Evolutionary conservation across 1,140 invertebrate genomes (phyloP), one percentile per base, ranked within the genome.

Genomic region (Drosophila tsacasi): DNA sequence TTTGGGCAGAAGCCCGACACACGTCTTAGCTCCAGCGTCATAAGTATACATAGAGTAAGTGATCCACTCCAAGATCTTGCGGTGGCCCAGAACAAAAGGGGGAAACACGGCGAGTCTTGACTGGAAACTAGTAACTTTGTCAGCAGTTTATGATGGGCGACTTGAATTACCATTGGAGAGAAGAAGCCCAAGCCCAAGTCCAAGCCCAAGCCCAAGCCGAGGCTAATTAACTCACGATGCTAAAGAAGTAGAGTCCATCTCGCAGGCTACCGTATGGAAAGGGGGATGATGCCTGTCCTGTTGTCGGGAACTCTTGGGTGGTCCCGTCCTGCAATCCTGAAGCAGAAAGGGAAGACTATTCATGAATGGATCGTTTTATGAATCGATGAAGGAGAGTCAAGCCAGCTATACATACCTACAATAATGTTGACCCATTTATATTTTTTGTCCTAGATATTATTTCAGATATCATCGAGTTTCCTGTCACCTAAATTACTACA

Each of bases 81-180:
- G 85, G 86, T 89, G 75, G 61, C 59, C 30, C 64, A 74, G 61
- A 73, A 75, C 75, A 75, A 74, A 74, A 44, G 54, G 54, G 49
- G 42, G 23, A 42, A n/a, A 17, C 27, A n/a, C 9, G 21, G 12
- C 50, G 6, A 15, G 50, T 19, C 49, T 52, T n/a, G 49, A 21
- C 62, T 21, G 21, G 21, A 57, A 57, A 57, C 54, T 46, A 39
- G 74, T 65, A 83, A 79, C 83, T 86, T 89, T 87, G 79, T 87
- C 80, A 79, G 67, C 72, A 87, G 80, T 87, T 87, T 89, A 89
- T 89, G 67, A 80, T 67, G 80, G 55, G 65, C 83, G 76, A 71
- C 76, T 87, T 83, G 83, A 83, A 81, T 87, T 87, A 87, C 83
- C 67, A 59, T 32, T 62, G 25, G 47, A 25, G 17, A 15, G 49